Conservation (phyloP, 2,113 vertebrate genomes). For the Ranitomeya imitator region DNA sequence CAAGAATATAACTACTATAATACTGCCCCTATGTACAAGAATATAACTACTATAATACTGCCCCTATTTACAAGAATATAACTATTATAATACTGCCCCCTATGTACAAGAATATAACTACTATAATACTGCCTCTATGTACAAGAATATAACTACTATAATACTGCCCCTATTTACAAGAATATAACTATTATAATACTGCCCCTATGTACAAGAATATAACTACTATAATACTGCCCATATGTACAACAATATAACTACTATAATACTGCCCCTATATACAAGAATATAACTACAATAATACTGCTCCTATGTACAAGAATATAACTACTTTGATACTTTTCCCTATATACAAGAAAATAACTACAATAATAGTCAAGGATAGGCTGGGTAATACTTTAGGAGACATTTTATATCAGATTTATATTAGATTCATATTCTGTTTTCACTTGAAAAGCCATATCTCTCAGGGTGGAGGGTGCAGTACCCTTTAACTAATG, state of each 20-base stretch:
- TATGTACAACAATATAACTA: too few species aligned
- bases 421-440: background rate
- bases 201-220: too few species aligned
- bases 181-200: too few species aligned
- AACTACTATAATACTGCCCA: too few species aligned
- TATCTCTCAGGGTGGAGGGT: background rate
- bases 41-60: too few species aligned
- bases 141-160: too few species aligned
- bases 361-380: background rate
- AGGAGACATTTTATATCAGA: background rate
- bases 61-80: too few species aligned
- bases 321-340: background rate
- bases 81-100: too few species aligned
- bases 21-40: background rate
- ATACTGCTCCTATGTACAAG: background rate
- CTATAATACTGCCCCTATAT: background rate
- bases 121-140: too few species aligned
- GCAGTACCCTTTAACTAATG: background rate
- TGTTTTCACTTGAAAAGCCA: background rate
- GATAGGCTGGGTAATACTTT: background rate
- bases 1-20: background rate
- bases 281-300: conserved; percentile 1
- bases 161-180: too few species aligned
- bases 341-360: background rate
- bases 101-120: too few species aligned